These are phyloP conservation scores for Brachypteracias leptosomus DNA, from an alignment of 2,113 vertebrate species.

Conservation along the genomic window DNA sequence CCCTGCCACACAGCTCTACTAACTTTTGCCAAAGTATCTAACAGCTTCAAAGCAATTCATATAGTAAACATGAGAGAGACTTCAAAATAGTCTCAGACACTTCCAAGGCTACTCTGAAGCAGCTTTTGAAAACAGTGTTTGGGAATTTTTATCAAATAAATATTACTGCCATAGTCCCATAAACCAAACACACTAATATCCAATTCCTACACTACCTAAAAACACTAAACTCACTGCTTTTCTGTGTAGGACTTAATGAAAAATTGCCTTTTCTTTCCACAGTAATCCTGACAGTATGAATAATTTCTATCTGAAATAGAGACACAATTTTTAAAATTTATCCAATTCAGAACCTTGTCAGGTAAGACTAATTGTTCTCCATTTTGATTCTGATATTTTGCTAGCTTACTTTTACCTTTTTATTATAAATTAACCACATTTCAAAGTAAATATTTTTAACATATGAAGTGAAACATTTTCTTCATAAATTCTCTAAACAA, in stretches of 20 bases:
- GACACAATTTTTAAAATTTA: not conserved
- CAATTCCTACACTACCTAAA: not conserved
- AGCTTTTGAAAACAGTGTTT: not conserved
- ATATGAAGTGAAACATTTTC: not conserved
- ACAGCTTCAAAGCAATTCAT: not conserved
- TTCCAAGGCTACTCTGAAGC: not conserved
- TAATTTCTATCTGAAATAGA: not conserved
- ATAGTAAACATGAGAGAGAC: not conserved
- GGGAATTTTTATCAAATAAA: not conserved
- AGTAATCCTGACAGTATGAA: not conserved
- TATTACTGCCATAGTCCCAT: not conserved
- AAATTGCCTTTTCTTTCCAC: not conserved
- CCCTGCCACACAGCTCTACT: not conserved
- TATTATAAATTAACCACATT: not conserved
- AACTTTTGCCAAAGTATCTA: not conserved
- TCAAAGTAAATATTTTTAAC: not conserved
- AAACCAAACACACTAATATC: not conserved
- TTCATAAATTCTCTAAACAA: not conserved
- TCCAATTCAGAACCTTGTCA: not conserved
- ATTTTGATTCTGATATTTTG: not conserved
- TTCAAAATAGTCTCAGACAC: not conserved
- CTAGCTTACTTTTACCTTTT: not conserved
- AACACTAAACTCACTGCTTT: not conserved
- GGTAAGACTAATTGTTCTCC: not conserved
- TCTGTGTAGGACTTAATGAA: not conserved